These are phyloP conservation scores for Cyrtodaria siliqua DNA, from an alignment of 2,888 invertebrate species.

Conservation along the genomic window DNA sequence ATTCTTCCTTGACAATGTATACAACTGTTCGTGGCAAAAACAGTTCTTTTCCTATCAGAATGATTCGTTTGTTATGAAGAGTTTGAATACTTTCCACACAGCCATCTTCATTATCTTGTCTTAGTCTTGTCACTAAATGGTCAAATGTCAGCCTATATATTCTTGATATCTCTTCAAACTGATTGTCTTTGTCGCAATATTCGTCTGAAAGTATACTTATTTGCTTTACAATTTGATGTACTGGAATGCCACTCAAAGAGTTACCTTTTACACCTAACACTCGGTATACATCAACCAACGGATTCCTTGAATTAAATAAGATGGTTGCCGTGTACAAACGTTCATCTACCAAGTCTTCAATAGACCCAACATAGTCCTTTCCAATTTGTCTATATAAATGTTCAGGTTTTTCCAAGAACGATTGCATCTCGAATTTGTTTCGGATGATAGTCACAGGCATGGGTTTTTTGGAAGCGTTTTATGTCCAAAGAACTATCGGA, in stretches of 20 bases:
- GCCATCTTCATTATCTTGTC: not conserved
- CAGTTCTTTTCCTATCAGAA: conserved; percentile 14
- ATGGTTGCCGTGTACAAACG: not conserved
- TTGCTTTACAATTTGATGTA: conserved; percentile 8
- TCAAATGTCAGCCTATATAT: not conserved
- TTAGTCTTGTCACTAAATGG: not conserved
- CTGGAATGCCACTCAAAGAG: not conserved
- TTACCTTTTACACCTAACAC: no score
- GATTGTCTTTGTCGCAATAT: conserved; percentile 9
- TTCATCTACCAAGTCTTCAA: conserved; percentile 11
- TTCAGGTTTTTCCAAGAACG: conserved; percentile 29
- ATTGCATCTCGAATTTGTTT: not conserved
- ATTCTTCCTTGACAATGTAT: conserved; percentile 20
- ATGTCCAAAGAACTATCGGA: conserved; percentile 12
- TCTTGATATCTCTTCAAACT: conserved; percentile 5
- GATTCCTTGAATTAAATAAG: no score
- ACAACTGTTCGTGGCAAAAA: conserved; percentile 6
- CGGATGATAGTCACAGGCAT: no score
- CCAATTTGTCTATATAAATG: conserved; percentile 21
- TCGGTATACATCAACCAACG: no score
- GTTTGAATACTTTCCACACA: no score
- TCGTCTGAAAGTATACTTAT: not conserved
- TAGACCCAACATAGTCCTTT: conserved; percentile 31
- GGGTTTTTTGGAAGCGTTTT: not conserved
- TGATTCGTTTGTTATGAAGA: not conserved